Evolutionary conservation across 2,797 vertebrate species (phyloP).

Genomic region (Sebastes umbrosus): DNA sequence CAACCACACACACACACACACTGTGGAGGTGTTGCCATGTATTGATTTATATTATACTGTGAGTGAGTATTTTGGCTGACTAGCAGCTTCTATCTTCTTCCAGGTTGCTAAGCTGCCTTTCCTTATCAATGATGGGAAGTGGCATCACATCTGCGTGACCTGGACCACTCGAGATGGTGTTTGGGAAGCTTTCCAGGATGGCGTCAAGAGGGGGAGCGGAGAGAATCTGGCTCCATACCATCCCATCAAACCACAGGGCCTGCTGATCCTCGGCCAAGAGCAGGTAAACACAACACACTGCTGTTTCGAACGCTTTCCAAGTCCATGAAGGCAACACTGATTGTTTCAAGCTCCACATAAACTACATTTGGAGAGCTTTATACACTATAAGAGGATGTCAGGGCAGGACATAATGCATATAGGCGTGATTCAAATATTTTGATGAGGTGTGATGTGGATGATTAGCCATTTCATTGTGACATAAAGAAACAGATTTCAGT

Average conservation of each 20-base stretch:
- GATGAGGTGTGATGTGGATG: too few relatives aligned
- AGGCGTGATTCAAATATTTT: neutral
- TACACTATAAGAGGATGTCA: neutral
- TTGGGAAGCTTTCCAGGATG: constrained; percentile 98
- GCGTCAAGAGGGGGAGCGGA: constrained; percentile 90
- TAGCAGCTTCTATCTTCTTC: neutral
- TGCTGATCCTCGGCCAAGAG: constrained; percentile 95
- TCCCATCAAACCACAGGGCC: constrained; percentile 95
- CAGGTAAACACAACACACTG: constrained; percentile 83
- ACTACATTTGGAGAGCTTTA: neutral
- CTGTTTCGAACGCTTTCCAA: neutral
- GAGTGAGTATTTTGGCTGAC: neutral
- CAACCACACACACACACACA: neutral
- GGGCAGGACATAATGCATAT: too few relatives aligned
- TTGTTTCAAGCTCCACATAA: neutral
- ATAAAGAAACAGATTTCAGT: neutral
- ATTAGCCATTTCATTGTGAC: neutral
- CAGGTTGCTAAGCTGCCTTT: constrained; percentile 97
- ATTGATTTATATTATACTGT: neutral
- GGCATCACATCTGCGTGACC: constrained; percentile 97
- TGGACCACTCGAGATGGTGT: constrained; percentile 97
- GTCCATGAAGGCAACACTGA: neutral
- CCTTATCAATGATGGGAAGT: constrained; percentile 94
- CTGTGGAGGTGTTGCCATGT: neutral
- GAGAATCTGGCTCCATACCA: constrained; percentile 97